Percentiles rank a stretch among this genome's conserved stretches.
Conservation (phyloP, 2,113 vertebrate species). For the Junco hyemalis region DNA sequence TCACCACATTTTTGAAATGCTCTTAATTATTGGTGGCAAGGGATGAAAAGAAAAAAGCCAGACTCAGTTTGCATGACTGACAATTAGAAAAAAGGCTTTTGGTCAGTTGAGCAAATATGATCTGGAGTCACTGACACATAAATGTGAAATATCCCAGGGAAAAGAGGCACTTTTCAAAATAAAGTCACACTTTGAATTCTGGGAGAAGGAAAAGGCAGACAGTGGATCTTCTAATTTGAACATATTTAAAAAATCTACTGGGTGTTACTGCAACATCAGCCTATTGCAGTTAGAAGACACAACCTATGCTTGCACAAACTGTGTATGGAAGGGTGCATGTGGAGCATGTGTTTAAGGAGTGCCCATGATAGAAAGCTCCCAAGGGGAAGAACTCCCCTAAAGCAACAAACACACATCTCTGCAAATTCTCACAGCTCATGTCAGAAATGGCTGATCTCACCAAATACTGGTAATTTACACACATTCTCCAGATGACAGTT, state of each 20-base stretch:
- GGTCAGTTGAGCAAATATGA: slow-evolving; percentile 29
- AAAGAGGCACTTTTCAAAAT: not conserved
- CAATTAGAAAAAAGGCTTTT: slow-evolving; percentile 2
- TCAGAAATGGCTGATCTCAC: not conserved
- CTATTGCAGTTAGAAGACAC: not conserved
- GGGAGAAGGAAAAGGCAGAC: not conserved
- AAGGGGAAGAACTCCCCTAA: not conserved
- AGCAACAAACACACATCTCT: not conserved
- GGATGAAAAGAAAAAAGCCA: slow-evolving; percentile 28
- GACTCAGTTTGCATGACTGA: slow-evolving; percentile 10
- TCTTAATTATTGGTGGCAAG: slow-evolving; percentile 31
- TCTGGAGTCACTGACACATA: not conserved
- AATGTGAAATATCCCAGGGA: not conserved
- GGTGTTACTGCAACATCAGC: not conserved
- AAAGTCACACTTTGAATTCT: not conserved
- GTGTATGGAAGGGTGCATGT: not conserved
- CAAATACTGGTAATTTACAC: not conserved
- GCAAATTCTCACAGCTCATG: not conserved
- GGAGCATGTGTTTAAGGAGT: not conserved
- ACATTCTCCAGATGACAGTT: not conserved
- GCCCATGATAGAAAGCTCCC: not conserved
- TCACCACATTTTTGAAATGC: not conserved
- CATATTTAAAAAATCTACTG: not conserved
- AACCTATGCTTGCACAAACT: not conserved
- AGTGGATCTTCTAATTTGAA: not conserved